Evolutionary conservation across 2,113 vertebrate species (phyloP), one percentile per base, ranked within the genome.

Genomic region (Serilophus lunatus): DNA sequence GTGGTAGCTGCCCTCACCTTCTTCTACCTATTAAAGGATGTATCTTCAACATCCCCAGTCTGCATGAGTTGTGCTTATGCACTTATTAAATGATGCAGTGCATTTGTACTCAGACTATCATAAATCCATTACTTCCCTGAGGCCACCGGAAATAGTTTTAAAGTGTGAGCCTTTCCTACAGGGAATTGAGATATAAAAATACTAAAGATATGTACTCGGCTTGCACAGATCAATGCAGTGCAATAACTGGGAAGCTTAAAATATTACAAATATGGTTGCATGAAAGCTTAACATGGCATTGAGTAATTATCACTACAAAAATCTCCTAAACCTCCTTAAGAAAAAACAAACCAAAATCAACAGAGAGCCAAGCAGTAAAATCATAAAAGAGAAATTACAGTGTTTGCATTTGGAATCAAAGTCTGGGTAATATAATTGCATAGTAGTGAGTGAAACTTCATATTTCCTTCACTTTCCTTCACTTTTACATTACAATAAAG

Each of bases 211-310:
- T 57, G 64, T 86, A 60, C 64, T 77, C 77, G 69, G 53, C 54
- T 92, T 85, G 51, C 9, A 18, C 40, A 56, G 85, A 96, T 96
- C 94, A 93, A 93, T 95, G 90, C 38, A 75, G 56, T 71, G 91
- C 75, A 94, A 80, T 95, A 96, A 72, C 94, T 47, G 47, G 71
- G 82, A 92, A 83, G 90, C 85, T 94, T 94, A 88, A 92, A 91
- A 88, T 68, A 60, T 90, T 95, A 80, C 72, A 80, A 94, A 77
- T 72, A 38, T 75, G 90, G 90, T 81, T 93, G 85, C 60, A 69
- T 87, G 75, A 92, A 95, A 86, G 75, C 86, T 93, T 94, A 96
- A 93, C 79, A 47, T 59, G 92, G 74, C 94, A 83, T 42, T 93
- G 95, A 97, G 51, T 88, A 94, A 96, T 93, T 86, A 92, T 80